Evolutionary conservation across 2,888 invertebrate species (phyloP), one percentile per base, ranked within the genome.

Genomic region (Drosophila fungiperda): DNA sequence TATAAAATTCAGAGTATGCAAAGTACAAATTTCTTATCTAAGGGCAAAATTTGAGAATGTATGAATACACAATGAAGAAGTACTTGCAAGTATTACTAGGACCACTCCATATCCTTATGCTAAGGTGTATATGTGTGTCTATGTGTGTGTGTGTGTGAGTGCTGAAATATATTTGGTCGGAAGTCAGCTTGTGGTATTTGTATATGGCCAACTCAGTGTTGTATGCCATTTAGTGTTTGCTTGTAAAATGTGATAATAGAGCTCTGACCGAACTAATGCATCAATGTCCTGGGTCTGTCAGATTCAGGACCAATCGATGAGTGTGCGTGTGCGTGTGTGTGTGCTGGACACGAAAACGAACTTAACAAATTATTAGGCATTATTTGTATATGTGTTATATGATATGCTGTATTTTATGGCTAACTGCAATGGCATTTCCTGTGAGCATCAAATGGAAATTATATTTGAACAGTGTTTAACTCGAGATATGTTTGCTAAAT

Each of bases 221-320:
- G 67, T 80, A 73, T 76, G 75, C 60, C 78, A 76, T 80, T 85
- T 68, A 75, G 78, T 77, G 80, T 83, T 86, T 88, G 83, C 78
- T 77, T 82, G 82, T 83, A 78, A 87, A 88, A 76, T 86, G 74
- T 83, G 82, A 77, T 87, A 87, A 87, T 87, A 88, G 87, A 76
- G 71, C 66, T 20, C 15, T 11, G 42, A 20, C 38, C 26, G 17
- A 66, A 36, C 67, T 42, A 76, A 71, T 77, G 75, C 75, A 62
- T 62, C 73, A 69, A 59, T 63, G 64, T 54, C 23, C 40, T 33
- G 40, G 20, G n/a, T 36, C 57, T 75, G 73, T 60, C 60, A 65
- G 53, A 26, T 4, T 20, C 59, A 67, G 35, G 6, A 58, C 15
- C 38, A 33, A 36, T 12, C 6, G 40, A 42, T 11, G 33, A 29